Percentiles rank a stretch among this genome's conserved stretches.
These are phyloP conservation scores for Hipparchia semele DNA, from an alignment of 2,888 invertebrate genomes.

Conservation along the genomic window DNA sequence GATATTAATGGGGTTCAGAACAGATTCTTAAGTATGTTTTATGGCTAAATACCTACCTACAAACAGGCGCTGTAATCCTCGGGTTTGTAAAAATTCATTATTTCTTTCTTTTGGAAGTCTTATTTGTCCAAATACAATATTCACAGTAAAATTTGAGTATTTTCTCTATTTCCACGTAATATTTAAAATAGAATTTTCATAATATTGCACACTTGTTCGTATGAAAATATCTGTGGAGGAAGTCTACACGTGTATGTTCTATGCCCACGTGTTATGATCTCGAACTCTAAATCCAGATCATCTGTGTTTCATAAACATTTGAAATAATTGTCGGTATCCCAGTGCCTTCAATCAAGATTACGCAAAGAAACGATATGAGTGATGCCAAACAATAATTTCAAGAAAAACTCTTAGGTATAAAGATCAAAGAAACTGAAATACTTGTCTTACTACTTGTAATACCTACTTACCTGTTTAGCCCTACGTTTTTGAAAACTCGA, in stretches of 20 bases:
- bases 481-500: background rate
- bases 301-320: conserved; percentile 30
- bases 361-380: conserved; percentile 23
- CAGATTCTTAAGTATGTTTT: too few relatives aligned
- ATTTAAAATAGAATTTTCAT: too few relatives aligned
- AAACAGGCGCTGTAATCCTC: too few relatives aligned
- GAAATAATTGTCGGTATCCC: conserved; percentile 27
- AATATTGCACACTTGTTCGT: background rate
- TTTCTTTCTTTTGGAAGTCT: too few relatives aligned
- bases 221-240: background rate
- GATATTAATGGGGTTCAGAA: too few relatives aligned
- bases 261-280: conserved; percentile 23
- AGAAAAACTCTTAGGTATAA: conserved; percentile 15
- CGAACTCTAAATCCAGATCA: conserved; percentile 24
- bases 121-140: too few relatives aligned
- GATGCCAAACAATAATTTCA: conserved; percentile 32
- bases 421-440: conserved; percentile 33
- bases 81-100: too few relatives aligned
- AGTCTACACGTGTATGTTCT: conserved; percentile 4
- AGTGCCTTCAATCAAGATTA: conserved; percentile 28
- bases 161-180: too few relatives aligned
- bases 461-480: background rate
- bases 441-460: too few relatives aligned
- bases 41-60: too few relatives aligned
- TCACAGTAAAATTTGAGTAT: too few relatives aligned